Evolutionary conservation across 2,888 invertebrate species (phyloP).

Genomic region (Lymantria dispar): DNA sequence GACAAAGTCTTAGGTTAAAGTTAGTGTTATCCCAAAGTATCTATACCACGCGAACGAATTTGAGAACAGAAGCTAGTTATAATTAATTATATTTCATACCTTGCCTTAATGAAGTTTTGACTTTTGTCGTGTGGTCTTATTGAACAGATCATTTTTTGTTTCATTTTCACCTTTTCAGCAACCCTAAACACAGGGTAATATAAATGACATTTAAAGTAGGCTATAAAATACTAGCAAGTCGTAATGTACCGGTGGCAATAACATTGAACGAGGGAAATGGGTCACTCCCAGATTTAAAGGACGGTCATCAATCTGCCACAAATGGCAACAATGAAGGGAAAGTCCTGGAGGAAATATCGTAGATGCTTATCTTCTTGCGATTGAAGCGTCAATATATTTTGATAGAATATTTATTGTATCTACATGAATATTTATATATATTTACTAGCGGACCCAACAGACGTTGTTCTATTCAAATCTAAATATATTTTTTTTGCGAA

Average conservation of each 20-base stretch:
- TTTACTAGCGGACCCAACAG: no score
- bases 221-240: not conserved
- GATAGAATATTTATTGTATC: not conserved
- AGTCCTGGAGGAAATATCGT: not conserved
- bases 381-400: not conserved
- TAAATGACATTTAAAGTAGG: not conserved
- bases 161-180: not conserved
- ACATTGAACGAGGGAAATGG: slow-evolving; percentile 8
- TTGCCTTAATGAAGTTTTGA: no score
- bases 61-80: no score
- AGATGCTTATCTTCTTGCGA: not conserved
- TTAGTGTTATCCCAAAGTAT: no score
- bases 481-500: no score
- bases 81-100: no score
- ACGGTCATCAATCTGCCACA: slow-evolving; percentile 7
- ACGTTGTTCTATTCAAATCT: no score
- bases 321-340: not conserved
- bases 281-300: slow-evolving; percentile 7
- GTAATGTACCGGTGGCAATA: slow-evolving; percentile 3
- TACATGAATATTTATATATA: not conserved
- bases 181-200: not conserved
- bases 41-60: no score
- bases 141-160: no score
- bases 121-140: no score
- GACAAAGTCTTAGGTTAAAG: no score